These are phyloP conservation scores for Pegoplata infirma DNA, from an alignment of 2,888 invertebrate species.

Conservation along the genomic window DNA sequence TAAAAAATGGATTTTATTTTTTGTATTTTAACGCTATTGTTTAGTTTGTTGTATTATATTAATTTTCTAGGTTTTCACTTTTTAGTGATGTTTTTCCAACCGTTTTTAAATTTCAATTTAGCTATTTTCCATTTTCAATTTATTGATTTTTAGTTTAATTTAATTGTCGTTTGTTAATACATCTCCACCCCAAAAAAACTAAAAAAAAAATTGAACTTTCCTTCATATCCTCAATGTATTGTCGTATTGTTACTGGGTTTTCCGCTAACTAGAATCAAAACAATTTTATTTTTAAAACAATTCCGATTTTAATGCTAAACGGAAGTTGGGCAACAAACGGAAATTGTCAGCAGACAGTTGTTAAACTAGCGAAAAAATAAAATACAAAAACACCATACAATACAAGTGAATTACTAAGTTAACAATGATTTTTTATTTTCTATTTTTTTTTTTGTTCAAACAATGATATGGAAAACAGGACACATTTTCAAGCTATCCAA, in stretches of 20 bases:
- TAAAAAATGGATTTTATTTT: too few relatives aligned
- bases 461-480: constrained; percentile 34
- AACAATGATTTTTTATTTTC: too few relatives aligned
- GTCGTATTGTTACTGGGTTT: constrained; percentile 30
- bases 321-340: constrained; percentile 55
- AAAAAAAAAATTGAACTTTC: not conserved
- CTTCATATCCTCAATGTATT: not conserved
- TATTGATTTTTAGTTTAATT: not conserved
- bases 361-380: constrained; percentile 20
- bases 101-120: too few relatives aligned
- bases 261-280: constrained; percentile 34
- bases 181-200: too few relatives aligned
- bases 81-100: too few relatives aligned
- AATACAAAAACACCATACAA: constrained; percentile 6
- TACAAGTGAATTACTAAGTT: constrained; percentile 46
- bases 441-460: constrained; percentile 18
- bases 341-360: constrained; percentile 56
- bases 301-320: constrained; percentile 53
- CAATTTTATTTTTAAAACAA: constrained; percentile 47
- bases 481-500: not conserved
- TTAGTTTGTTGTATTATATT: too few relatives aligned
- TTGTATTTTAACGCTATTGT: too few relatives aligned
- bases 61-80: too few relatives aligned
- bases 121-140: too few relatives aligned
- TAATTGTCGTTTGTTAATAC: not conserved